Percentiles rank a stretch among this genome's conserved stretches.
These are phyloP conservation scores for Pachyrhynchus sulphureomaculatus DNA, from an alignment of 1,140 invertebrate species.

Conservation along the genomic window DNA sequence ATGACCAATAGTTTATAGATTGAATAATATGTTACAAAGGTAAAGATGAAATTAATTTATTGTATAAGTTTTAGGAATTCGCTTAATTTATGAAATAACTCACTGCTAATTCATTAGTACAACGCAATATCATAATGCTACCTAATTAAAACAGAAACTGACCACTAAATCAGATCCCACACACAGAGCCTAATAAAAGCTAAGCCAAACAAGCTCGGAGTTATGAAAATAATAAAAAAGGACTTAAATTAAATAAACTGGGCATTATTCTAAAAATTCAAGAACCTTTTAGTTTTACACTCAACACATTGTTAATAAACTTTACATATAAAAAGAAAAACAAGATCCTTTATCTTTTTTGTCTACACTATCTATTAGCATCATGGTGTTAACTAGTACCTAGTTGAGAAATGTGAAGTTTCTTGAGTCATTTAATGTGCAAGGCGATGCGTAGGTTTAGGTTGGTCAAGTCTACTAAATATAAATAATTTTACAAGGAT, in stretches of 20 bases:
- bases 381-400: constrained; percentile 35
- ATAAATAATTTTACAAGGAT: no score
- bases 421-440: not conserved
- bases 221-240: constrained; percentile 28
- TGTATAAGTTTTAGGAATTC: no score
- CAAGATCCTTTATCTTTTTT: constrained; percentile 33
- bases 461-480: no score
- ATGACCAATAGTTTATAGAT: no score
- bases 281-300: constrained; percentile 32
- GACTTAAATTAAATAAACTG: constrained; percentile 27
- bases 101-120: no score
- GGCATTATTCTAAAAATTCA: constrained; percentile 24
- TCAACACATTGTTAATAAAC: constrained; percentile 39
- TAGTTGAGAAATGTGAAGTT: constrained; percentile 37
- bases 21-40: no score
- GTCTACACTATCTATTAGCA: constrained; percentile 34
- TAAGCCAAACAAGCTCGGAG: constrained; percentile 16
- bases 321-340: constrained; percentile 37
- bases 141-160: no score
- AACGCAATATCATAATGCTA: no score
- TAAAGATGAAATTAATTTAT: no score
- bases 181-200: constrained; percentile 22
- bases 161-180: constrained; percentile 7
- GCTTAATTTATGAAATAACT: no score
- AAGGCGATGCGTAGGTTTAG: no score